phyloP scores from a whole-genome alignment of 2,797 vertebrate genomes.

The Parauchenoglanis ngamensis region DNA sequence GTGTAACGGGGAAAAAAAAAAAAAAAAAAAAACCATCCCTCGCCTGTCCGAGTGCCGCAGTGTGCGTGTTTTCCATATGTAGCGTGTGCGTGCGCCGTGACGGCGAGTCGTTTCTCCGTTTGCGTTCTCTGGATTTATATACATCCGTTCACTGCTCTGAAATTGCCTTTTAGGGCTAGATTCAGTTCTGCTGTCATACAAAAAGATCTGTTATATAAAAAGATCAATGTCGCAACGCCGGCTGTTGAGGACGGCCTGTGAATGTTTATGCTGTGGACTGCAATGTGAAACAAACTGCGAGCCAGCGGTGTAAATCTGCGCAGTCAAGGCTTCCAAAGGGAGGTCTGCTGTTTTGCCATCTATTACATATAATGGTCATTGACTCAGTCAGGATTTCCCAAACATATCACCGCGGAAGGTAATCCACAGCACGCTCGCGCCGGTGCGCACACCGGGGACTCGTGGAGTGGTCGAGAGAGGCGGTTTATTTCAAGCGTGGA shows the following conservation, averaged over 20 bases:
- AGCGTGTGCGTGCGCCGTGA: conserved; percentile 10
- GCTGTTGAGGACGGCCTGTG: conserved; percentile 5
- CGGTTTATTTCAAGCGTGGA: conserved; percentile 22
- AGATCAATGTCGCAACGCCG: conserved; percentile 23
- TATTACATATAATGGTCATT: conserved; percentile 44
- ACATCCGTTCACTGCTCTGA: conserved; percentile 25
- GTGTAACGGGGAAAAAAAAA: too few species aligned
- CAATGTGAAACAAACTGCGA: conserved; percentile 39
- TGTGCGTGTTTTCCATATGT: conserved; percentile 5
- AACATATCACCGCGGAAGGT: conserved; percentile 35
- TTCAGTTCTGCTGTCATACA: conserved; percentile 28
- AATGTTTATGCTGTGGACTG: conserved; percentile 38
- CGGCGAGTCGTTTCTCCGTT: conserved; percentile 34
- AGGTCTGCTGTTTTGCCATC: conserved; percentile 34
- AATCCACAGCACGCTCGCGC: conserved; percentile 2
- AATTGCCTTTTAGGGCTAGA: conserved; percentile 36
- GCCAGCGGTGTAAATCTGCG: conserved; percentile 32
- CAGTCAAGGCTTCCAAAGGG: conserved; percentile 26
- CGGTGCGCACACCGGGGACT: conserved; percentile 20
- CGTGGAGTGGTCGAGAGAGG: conserved; percentile 12
- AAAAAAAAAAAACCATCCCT: not conserved
- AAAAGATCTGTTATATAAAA: conserved; percentile 38
- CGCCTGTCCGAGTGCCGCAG: not conserved
- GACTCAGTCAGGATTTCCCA: conserved; percentile 35
- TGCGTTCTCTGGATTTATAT: conserved; percentile 37